Percentiles rank a stretch among this genome's conserved stretches.
phyloP scores from a whole-genome alignment of 2,797 vertebrate genomes.

The Pagetopsis macropterus region DNA sequence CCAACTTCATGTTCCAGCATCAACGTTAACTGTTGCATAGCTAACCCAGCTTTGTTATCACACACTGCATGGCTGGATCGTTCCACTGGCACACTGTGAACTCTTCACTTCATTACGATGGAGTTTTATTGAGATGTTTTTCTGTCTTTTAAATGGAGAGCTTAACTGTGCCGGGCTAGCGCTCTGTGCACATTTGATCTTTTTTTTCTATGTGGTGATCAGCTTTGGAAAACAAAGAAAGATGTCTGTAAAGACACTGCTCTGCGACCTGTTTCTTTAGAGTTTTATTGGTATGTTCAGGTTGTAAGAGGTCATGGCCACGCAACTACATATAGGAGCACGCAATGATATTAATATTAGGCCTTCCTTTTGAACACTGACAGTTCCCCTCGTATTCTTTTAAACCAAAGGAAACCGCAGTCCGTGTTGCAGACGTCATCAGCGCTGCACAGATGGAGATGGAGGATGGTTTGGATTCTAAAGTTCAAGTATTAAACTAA shows the following conservation, averaged over 20 bases:
- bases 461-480: slow-evolving; percentile 43
- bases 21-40: slow-evolving; percentile 51
- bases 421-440: slow-evolving; percentile 52
- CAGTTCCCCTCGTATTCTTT: slow-evolving; percentile 47
- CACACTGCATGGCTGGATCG: slow-evolving; percentile 38
- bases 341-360: slow-evolving; percentile 61
- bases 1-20: slow-evolving; percentile 55
- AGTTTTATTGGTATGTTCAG: slow-evolving; percentile 73
- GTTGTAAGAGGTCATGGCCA: slow-evolving; percentile 57
- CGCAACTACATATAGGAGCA: slow-evolving; percentile 66
- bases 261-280: slow-evolving; percentile 53
- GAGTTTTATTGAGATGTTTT: slow-evolving; percentile 69
- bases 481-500: slow-evolving; percentile 32
- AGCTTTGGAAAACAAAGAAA: slow-evolving; percentile 55
- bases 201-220: slow-evolving; percentile 62
- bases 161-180: slow-evolving; percentile 63
- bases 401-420: slow-evolving; percentile 46
- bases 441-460: slow-evolving; percentile 42
- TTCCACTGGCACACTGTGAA: slow-evolving; percentile 57
- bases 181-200: slow-evolving; percentile 63
- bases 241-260: slow-evolving; percentile 64
- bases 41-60: slow-evolving; percentile 51
- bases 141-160: slow-evolving; percentile 60
- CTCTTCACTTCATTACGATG: slow-evolving; percentile 59
- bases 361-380: slow-evolving; percentile 59